Evolutionary conservation across 2,888 invertebrate species (phyloP).

Genomic region (Rhogogaster chlorosoma): DNA sequence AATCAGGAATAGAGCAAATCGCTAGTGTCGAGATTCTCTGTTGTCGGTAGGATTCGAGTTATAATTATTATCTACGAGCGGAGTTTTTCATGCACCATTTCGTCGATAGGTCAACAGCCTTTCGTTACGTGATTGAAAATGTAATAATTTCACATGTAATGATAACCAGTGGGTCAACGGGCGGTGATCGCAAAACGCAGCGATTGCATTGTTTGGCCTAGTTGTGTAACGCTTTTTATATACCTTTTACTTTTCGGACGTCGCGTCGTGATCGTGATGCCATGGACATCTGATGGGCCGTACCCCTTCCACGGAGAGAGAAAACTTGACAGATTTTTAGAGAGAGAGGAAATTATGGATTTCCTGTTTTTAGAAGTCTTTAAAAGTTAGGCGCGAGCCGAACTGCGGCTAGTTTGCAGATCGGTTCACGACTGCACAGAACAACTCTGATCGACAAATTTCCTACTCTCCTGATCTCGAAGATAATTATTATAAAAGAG

Average conservation of each 20-base stretch:
- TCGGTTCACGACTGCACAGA: slow-evolving; percentile 7
- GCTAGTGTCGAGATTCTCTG: background rate
- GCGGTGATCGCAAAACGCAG: background rate
- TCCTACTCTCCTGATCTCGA: background rate
- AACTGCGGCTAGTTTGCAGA: background rate
- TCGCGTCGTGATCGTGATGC: background rate
- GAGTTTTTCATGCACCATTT: background rate
- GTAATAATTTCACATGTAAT: background rate
- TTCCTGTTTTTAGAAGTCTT: background rate
- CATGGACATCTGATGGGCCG: background rate
- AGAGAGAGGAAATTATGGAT: background rate
- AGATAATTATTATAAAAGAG: background rate
- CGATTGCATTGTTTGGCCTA: background rate
- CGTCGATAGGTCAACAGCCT: background rate
- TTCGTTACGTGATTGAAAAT: background rate
- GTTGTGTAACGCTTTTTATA: background rate
- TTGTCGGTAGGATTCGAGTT: background rate
- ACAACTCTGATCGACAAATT: background rate
- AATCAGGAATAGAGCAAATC: background rate
- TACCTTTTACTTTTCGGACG: slow-evolving; percentile 12
- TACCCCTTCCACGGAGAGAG: background rate
- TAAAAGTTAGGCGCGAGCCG: slow-evolving; percentile 8
- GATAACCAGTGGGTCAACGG: background rate
- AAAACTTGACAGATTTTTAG: background rate
- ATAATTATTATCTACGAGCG: background rate